Base-by-base conservation (phyloP, 1,140 invertebrate genomes). In the Drosophila mayri region DNA sequence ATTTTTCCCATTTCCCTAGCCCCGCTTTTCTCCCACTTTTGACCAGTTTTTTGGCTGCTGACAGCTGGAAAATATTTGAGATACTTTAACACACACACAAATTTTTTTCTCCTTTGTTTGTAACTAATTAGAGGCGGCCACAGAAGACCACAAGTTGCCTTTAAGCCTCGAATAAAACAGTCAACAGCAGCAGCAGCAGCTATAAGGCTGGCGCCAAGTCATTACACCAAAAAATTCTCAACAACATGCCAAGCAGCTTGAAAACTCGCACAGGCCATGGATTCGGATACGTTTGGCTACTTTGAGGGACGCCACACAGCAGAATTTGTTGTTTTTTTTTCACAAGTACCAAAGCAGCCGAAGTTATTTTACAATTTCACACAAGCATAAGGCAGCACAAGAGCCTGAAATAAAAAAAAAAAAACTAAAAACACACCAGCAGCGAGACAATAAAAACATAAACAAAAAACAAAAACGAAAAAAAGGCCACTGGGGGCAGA, bases 341-440 rank as follows among this genome's bases (percentile, higher is more conserved):
- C 62, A 79, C 81, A 84, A 84, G 76, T 65, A 60, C 61, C 75
- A 16, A 7, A 65, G 60, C 43, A 74, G 37, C 49, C 35, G 44
- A 78, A 78, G 79, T 76, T 76, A 76, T 71, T 83, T 83, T 65
- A 83, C 76, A 83, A 70, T 57, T 75, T 83, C 78, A 83, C 64
- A 81, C 60, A 67, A 50, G 65, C 18, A 59, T 18, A 44, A 44
- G 54, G 38, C 54, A 40, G 54, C 52, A 20, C 20, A 25, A 22
- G 44, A 67, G 22, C 30, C 47, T 32, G 59, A 57, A 49, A 61
- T 55, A 46, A 68, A 54, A 57, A 49, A 61, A 41, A 41, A 68
- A 54, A 37, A 63, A 47, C 18, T 9, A 50, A 50, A 73, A 68
- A 76, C 59, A 75, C 61, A 68, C 22, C 41, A 70, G 41, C 59